Conservation (phyloP, 2,113 vertebrate species). For the Eretmodus cyanostictus region DNA sequence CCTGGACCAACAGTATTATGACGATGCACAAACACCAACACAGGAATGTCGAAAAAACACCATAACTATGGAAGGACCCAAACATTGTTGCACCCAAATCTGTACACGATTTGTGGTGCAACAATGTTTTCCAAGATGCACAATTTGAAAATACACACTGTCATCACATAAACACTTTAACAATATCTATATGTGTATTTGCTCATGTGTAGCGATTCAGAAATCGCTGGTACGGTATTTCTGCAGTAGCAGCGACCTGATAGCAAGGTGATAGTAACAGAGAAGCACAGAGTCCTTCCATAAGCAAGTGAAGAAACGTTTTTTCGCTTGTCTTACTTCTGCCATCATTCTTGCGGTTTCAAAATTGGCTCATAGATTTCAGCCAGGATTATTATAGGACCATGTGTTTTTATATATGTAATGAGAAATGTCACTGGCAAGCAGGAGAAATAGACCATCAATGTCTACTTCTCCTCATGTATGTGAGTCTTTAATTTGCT, state of each 20-base stretch:
- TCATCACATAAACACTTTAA: background rate
- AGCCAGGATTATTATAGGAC: background rate
- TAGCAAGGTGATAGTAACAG: background rate
- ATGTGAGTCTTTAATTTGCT: background rate
- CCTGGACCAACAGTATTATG: background rate
- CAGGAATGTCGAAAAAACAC: background rate
- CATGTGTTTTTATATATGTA: background rate
- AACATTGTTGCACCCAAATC: background rate
- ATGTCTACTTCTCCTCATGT: background rate
- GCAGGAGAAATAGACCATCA: background rate
- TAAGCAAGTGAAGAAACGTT: background rate
- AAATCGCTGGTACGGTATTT: background rate
- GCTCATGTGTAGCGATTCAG: background rate
- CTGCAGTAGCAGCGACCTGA: background rate
- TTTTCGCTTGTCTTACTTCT: background rate
- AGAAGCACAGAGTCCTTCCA: background rate
- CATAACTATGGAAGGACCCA: background rate
- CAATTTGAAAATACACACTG: background rate
- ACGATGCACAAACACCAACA: background rate
- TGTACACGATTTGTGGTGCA: background rate
- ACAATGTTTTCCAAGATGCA: background rate
- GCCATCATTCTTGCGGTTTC: background rate
- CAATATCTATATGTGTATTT: background rate
- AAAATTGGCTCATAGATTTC: background rate
- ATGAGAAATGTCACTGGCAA: background rate